These are phyloP conservation scores for Hylaea fasciaria DNA, from an alignment of 2,888 invertebrate species.

Conservation along the genomic window DNA sequence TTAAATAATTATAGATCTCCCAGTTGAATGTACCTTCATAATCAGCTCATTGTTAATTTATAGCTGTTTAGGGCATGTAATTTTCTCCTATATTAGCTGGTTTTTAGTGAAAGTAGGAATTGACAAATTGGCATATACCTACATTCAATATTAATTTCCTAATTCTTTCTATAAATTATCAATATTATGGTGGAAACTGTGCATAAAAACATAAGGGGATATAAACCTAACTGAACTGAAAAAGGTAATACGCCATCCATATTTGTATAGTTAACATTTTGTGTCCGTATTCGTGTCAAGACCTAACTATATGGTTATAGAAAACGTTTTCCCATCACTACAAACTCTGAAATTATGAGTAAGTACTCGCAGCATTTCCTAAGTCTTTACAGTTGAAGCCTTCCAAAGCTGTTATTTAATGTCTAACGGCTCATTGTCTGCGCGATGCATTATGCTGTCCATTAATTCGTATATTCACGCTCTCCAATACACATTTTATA, in stretches of 20 bases:
- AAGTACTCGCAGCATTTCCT: conserved; percentile 30
- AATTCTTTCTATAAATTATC: too few species aligned
- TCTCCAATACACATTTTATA: conserved; percentile 52
- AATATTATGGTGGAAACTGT: too few species aligned
- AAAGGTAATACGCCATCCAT: too few species aligned
- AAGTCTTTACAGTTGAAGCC: conserved; percentile 45
- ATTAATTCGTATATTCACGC: conserved; percentile 56
- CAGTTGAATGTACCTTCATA: neutral
- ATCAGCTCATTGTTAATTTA: too few species aligned
- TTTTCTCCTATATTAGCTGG: too few species aligned
- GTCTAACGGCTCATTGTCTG: conserved; percentile 58
- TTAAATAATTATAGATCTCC: neutral
- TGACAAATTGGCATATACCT: too few species aligned
- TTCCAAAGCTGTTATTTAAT: conserved; percentile 46
- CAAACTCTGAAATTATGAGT: conserved; percentile 28
- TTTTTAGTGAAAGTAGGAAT: too few species aligned
- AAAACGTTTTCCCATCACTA: neutral
- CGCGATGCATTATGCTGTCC: conserved; percentile 52
- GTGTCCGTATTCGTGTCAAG: neutral
- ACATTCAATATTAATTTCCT: too few species aligned
- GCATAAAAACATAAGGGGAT: too few species aligned
- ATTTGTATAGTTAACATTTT: neutral
- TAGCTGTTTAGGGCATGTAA: too few species aligned
- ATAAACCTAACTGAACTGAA: too few species aligned
- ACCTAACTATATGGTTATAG: neutral